phyloP scores from a whole-genome alignment of 2,888 invertebrate genomes.

The Xestia c-nigrum region DNA sequence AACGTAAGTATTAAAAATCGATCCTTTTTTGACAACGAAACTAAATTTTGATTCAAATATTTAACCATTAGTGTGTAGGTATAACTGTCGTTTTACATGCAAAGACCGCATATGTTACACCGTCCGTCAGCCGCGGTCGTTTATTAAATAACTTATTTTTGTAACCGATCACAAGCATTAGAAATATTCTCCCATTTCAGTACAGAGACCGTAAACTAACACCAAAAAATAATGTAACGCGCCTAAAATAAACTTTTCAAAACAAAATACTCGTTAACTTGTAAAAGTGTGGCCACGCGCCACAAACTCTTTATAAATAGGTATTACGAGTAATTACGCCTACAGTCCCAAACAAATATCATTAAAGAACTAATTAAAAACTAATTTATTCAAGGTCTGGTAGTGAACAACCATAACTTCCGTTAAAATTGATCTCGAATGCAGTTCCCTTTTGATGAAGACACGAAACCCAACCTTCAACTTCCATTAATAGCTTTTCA shows the following conservation, averaged over 20 bases:
- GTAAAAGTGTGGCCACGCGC: conserved; percentile 2
- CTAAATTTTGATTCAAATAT: too few species aligned
- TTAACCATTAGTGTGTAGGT: neutral
- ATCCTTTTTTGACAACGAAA: neutral
- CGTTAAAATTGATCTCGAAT: neutral
- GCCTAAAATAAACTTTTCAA: neutral
- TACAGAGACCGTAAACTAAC: neutral
- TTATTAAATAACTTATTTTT: neutral
- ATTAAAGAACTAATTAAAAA: too few species aligned
- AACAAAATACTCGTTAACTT: conserved; percentile 6
- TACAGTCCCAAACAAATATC: neutral
- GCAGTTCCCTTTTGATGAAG: neutral
- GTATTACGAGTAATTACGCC: too few species aligned
- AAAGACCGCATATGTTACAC: too few species aligned
- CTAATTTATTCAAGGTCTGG: neutral
- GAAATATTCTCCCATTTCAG: neutral
- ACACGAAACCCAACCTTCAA: neutral
- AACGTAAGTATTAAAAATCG: neutral
- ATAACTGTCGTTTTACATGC: neutral
- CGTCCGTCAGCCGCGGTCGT: too few species aligned
- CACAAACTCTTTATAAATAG: too few species aligned
- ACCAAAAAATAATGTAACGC: neutral
- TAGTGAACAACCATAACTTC: neutral
- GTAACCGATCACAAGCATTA: neutral
- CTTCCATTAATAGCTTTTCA: conserved; percentile 22